Conservation (phyloP, 2,888 invertebrate genomes). For the Stegana nigrithorax region DNA sequence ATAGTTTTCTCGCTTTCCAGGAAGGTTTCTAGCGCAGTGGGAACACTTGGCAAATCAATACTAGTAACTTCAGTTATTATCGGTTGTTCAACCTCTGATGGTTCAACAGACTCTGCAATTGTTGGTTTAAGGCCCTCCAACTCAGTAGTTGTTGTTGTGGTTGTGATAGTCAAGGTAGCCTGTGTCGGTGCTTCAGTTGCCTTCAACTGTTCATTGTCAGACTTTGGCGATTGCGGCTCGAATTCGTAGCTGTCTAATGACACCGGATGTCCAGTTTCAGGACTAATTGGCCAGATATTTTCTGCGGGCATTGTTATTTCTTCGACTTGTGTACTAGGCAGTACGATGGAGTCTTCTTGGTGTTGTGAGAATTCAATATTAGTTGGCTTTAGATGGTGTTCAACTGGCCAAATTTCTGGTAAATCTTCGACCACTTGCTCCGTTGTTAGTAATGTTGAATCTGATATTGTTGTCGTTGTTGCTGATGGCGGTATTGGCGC, state of each 20-base stretch:
- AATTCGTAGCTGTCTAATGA: conserved; percentile 59
- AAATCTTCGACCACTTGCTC: conserved; percentile 56
- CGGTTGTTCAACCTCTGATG: conserved; percentile 25
- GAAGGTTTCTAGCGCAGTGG: conserved; percentile 21
- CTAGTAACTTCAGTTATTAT: not conserved
- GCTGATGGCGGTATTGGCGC: conserved; percentile 31
- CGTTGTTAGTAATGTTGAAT: conserved; percentile 19
- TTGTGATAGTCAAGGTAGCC: conserved; percentile 21
- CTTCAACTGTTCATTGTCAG: not conserved
- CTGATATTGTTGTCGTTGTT: conserved; percentile 25
- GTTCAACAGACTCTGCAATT: not conserved
- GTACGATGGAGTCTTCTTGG: conserved; percentile 38
- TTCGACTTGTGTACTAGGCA: conserved; percentile 21
- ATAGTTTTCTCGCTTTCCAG: conserved; percentile 22
- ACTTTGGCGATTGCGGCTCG: conserved; percentile 42
- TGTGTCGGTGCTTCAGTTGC: not conserved
- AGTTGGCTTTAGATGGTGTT: conserved; percentile 61
- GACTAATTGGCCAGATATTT: conserved; percentile 63
- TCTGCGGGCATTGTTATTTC: conserved; percentile 40
- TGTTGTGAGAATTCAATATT: conserved; percentile 63
- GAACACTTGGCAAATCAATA: not conserved
- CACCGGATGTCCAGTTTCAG: conserved; percentile 61
- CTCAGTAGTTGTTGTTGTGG: conserved; percentile 28
- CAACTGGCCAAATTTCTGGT: conserved; percentile 65
- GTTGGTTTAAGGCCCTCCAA: not conserved